A percentile compares a stretch with the other conserved stretches of the same genome.
phyloP scores from a whole-genome alignment of 2,113 vertebrate genomes.

The Sula dactylatra region DNA sequence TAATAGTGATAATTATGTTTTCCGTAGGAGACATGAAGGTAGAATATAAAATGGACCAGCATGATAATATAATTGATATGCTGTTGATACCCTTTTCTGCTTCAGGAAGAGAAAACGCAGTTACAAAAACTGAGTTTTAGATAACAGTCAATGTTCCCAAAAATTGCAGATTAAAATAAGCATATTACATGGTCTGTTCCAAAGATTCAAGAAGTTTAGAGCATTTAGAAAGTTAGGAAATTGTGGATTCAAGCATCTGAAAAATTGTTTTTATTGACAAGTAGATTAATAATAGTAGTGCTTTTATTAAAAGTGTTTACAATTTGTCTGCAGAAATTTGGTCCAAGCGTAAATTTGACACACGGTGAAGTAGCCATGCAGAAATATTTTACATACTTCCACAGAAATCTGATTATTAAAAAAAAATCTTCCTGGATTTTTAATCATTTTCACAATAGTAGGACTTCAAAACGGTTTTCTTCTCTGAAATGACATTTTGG shows the following conservation, averaged over 20 bases:
- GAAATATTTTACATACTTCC: background rate
- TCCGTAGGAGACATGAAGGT: background rate
- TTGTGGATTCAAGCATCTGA: conserved; percentile 12
- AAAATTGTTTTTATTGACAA: conserved; percentile 33
- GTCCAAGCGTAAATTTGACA: background rate
- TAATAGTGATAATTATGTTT: background rate
- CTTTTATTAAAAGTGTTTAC: background rate
- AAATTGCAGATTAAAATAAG: background rate
- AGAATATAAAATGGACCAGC: background rate
- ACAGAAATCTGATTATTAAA: background rate
- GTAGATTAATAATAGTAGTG: background rate
- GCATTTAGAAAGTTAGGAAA: conserved; percentile 28
- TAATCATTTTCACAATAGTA: background rate
- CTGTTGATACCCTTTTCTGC: background rate
- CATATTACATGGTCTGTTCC: background rate
- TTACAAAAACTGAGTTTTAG: background rate
- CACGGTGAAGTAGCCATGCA: background rate
- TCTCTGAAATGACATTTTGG: background rate
- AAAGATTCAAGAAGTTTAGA: background rate
- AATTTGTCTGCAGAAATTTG: background rate
- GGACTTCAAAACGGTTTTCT: background rate
- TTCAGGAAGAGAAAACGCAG: background rate
- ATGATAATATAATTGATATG: background rate
- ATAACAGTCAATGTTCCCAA: background rate
- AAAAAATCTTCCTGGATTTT: background rate